Base-by-base conservation (phyloP, 1,140 invertebrate genomes). In the Rhagoletis pomonella region DNA sequence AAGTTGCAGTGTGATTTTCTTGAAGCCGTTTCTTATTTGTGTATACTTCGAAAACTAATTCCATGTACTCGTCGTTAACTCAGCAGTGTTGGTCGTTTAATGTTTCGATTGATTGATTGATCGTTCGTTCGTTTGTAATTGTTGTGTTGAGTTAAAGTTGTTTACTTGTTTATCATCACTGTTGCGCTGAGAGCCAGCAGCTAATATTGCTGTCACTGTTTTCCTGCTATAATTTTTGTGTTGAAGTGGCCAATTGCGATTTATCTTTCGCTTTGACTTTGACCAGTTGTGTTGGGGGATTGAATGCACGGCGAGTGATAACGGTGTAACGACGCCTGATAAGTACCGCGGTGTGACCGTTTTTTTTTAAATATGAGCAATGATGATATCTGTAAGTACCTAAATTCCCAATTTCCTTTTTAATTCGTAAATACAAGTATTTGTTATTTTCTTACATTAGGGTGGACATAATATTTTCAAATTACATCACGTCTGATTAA, bases 331-430 rank as follows among this genome's bases (percentile, higher is more conserved):
- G 44, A 58, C 19, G 44, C 10, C n/a, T 55, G 84, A 60, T 85
- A 85, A 85, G 12, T n/a, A 39, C 7, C 62, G 39, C 10, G 14
- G 55, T 85, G 59, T 85, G 44, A 17, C 14, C 12, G 10, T 7
- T 12, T 85, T 67, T 67, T 29, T 50, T 14, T n/a, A 86, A 88
- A 88, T 86, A 88, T 88, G 87, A 88, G 87, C 85, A 88, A 88
- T 88, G 87, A 88, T 88, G 87, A 88, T 81, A 88, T 88, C 81
- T 88, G 87, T 88, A 84, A 88, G 87, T 88, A 88, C 4, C 44
- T 39, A 39, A 44, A 58, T 73, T 39, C 47, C 19, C 12, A 19
- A 29, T 29, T 29, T 29, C 29, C 29, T 29, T 29, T 29, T 29
- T 29, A 29, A 29, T 29, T 29, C 29, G 29, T 29, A 29, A 29